These are phyloP conservation scores for Gymnogyps californianus DNA, from an alignment of 2,113 vertebrate species.

Conservation along the genomic window DNA sequence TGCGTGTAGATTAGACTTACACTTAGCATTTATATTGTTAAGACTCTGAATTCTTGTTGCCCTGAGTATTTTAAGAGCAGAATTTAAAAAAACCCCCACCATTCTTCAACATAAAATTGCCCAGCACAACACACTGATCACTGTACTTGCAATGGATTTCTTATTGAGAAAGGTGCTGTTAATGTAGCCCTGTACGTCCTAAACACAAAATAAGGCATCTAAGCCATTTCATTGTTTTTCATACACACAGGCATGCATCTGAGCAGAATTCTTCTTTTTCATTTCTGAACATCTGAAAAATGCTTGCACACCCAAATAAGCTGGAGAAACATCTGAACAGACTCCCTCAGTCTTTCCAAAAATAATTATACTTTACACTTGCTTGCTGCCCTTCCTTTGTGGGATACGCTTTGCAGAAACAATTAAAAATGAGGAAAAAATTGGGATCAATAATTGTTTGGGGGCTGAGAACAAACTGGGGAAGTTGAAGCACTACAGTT, in stretches of 20 bases:
- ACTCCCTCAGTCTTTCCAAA: not conserved
- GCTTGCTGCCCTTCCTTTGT: not conserved
- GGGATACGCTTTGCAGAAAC: not conserved
- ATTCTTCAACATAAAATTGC: not conserved
- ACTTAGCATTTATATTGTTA: not conserved
- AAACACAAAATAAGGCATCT: not conserved
- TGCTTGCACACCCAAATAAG: not conserved
- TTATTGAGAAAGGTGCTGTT: not conserved
- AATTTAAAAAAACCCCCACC: not conserved
- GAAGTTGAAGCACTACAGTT: not conserved
- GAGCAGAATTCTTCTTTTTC: not conserved
- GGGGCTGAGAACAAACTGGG: not conserved
- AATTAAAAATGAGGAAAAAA: not conserved
- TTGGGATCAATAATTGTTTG: not conserved
- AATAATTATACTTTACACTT: not conserved
- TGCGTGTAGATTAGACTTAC: conserved; percentile 4
- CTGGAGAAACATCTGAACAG: not conserved
- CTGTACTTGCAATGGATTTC: not conserved
- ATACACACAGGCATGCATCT: not conserved
- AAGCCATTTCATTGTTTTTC: not conserved
- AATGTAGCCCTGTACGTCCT: not conserved
- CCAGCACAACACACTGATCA: not conserved
- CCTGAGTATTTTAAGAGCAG: not conserved
- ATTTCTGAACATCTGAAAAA: not conserved
- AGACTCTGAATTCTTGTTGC: not conserved